Conservation (phyloP, 2,797 vertebrate genomes). For the Benthosema pterotum region DNA sequence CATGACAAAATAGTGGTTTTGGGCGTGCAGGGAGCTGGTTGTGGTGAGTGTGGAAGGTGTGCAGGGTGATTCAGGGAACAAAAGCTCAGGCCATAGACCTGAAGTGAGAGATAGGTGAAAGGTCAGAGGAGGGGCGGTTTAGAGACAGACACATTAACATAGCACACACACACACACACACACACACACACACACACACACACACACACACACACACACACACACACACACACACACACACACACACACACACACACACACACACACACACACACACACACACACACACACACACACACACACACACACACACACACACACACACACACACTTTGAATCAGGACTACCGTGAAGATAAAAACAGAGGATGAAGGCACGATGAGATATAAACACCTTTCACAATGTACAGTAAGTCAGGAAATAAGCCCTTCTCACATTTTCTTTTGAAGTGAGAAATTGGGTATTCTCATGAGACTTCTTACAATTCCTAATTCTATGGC, state of each 20-base stretch:
- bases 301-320: not conserved
- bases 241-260: slow-evolving; percentile 7
- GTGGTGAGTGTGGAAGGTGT: no score
- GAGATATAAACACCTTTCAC: not conserved
- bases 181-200: not conserved
- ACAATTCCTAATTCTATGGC: not conserved
- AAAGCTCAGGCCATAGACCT: no score
- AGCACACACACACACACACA: not conserved
- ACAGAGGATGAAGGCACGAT: not conserved
- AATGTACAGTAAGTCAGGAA: not conserved
- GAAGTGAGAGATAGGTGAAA: no score
- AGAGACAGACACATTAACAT: slow-evolving; percentile 18
- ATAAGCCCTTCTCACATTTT: not conserved
- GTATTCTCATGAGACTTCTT: not conserved
- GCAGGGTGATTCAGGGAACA: no score
- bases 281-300: not conserved
- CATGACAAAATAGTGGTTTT: no score
- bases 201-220: slow-evolving; percentile 6
- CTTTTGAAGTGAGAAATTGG: not conserved
- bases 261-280: no score
- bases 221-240: slow-evolving; percentile 5
- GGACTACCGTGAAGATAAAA: not conserved
- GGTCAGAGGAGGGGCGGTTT: not conserved
- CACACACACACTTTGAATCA: not conserved
- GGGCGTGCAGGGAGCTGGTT: no score